phyloP scores from a whole-genome alignment of 2,888 invertebrate species.

The Pinctada fucata region DNA sequence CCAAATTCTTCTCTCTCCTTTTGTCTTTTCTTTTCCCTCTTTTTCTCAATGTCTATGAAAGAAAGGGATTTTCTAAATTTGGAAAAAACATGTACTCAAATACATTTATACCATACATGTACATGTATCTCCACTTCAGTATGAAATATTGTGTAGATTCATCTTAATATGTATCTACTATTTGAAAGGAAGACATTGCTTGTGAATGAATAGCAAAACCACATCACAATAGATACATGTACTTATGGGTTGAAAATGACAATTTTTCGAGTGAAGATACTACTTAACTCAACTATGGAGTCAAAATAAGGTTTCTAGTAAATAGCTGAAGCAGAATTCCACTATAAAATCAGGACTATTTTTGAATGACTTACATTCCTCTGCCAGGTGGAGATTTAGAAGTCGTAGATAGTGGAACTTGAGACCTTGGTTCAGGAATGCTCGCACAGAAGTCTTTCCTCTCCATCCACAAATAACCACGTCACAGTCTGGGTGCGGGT shows the following conservation, averaged over 20 bases:
- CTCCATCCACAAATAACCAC: constrained; percentile 86
- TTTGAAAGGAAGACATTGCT: not conserved
- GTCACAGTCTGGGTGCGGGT: constrained; percentile 76
- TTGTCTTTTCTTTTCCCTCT: not conserved
- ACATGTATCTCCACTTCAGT: not conserved
- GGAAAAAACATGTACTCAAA: no score
- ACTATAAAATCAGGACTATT: not conserved
- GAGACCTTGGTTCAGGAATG: constrained; percentile 91
- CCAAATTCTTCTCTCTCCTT: not conserved
- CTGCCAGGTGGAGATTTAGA: constrained; percentile 85
- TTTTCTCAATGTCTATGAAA: not conserved
- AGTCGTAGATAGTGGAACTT: constrained; percentile 91
- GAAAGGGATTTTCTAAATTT: not conserved
- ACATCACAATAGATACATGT: no score
- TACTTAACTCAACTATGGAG: no score
- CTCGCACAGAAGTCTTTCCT: constrained; percentile 89
- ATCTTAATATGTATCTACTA: not conserved
- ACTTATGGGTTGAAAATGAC: no score
- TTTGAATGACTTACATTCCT: constrained; percentile 60
- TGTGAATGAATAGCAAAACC: no score
- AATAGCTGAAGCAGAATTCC: no score
- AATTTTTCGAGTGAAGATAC: no score
- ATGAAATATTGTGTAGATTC: not conserved
- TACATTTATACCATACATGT: no score
- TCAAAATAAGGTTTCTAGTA: no score